phyloP scores from a whole-genome alignment of 1,140 invertebrate species.

The Cylas formicarius region DNA sequence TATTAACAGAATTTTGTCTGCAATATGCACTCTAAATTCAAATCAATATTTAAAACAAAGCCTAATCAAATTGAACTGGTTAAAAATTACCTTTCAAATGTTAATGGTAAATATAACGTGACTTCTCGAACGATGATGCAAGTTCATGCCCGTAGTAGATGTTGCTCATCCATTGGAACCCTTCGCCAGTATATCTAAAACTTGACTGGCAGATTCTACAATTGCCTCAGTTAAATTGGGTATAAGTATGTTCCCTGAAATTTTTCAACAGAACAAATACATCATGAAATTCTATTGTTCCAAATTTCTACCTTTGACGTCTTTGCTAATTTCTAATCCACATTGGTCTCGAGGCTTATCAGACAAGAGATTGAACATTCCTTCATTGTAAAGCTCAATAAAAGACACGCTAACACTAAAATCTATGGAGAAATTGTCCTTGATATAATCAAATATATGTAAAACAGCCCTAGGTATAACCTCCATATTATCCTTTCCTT shows the following conservation, averaged over 20 bases:
- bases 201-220: conserved; percentile 54
- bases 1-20: too few relatives aligned
- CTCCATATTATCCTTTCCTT: conserved; percentile 57
- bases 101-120: conserved; percentile 88
- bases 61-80: too few relatives aligned
- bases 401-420: conserved; percentile 72
- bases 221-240: conserved; percentile 60
- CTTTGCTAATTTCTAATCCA: conserved; percentile 77
- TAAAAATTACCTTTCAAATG: too few relatives aligned
- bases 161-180: conserved; percentile 76
- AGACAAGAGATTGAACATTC: conserved; percentile 70
- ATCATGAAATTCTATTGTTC: neutral
- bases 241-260: conserved; percentile 47
- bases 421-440: conserved; percentile 54
- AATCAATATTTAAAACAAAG: too few relatives aligned
- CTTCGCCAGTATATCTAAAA: conserved; percentile 58
- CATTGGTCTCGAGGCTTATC: conserved; percentile 58
- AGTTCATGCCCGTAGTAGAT: conserved; percentile 91
- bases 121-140: conserved; percentile 78
- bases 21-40: too few relatives aligned
- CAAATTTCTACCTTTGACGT: conserved; percentile 43
- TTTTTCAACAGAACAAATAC: too few relatives aligned
- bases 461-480: conserved; percentile 79
- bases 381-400: conserved; percentile 69
- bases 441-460: conserved; percentile 72